Percentiles rank a stretch among this genome's conserved stretches.
These are phyloP conservation scores for Diphyllodes magnificus DNA, from an alignment of 2,113 vertebrate genomes.

Conservation along the genomic window DNA sequence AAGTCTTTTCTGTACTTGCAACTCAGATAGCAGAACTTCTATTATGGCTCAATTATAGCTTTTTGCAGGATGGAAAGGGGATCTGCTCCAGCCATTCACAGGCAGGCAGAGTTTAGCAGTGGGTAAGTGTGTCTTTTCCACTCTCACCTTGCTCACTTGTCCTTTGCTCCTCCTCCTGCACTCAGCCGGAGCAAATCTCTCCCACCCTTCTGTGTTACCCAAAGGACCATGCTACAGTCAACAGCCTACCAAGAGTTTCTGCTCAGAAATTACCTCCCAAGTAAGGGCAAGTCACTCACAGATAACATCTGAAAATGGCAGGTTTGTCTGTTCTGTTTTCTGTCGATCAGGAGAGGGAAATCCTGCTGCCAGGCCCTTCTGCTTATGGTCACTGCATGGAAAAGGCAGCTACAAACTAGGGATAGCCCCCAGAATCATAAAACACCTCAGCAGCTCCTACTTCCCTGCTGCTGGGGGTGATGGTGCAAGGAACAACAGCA, in stretches of 20 bases:
- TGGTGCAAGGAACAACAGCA: not conserved
- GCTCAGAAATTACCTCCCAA: not conserved
- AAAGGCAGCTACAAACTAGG: not conserved
- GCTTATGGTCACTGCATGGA: not conserved
- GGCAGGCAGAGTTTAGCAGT: not conserved
- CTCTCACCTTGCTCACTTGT: not conserved
- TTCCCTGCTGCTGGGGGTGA: not conserved
- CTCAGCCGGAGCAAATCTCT: not conserved
- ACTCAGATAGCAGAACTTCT: not conserved
- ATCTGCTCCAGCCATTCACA: not conserved
- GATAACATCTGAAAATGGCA: not conserved
- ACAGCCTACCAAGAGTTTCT: not conserved
- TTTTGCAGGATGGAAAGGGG: not conserved
- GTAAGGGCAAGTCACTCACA: not conserved
- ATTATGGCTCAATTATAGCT: not conserved
- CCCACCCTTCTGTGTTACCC: not conserved
- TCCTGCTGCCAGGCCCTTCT: not conserved
- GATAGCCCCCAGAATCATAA: not conserved
- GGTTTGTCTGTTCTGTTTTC: not conserved
- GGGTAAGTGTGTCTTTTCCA: not conserved
- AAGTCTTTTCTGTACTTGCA: not conserved
- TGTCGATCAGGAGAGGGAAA: rapidly evolving
- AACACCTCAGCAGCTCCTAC: not conserved
- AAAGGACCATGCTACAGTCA: not conserved
- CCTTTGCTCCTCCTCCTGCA: not conserved